These are phyloP conservation scores for Euwallacea similis DNA, from an alignment of 1,140 invertebrate genomes.

Conservation along the genomic window DNA sequence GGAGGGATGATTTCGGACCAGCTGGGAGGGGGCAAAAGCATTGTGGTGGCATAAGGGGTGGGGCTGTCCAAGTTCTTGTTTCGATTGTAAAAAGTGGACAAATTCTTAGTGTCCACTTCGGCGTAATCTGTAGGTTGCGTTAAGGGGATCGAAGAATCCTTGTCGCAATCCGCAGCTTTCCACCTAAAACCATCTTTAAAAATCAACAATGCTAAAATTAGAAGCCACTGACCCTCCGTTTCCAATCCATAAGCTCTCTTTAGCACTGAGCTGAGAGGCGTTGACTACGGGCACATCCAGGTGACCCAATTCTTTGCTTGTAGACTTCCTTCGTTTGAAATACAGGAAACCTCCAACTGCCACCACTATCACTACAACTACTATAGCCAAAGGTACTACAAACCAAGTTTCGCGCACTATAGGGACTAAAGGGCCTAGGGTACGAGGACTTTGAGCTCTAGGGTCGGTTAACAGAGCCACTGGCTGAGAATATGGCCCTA, in stretches of 20 bases:
- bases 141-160: slow-evolving; percentile 58
- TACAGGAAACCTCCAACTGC: slow-evolving; percentile 67
- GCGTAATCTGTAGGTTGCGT: slow-evolving; percentile 68
- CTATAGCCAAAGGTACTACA: slow-evolving; percentile 68
- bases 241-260: slow-evolving; percentile 73
- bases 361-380: slow-evolving; percentile 67
- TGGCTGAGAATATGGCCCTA: slow-evolving; percentile 65
- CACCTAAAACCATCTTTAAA: slow-evolving; percentile 51
- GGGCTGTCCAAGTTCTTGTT: slow-evolving; percentile 70
- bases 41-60: slow-evolving; percentile 83
- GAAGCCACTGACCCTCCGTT: slow-evolving; percentile 57
- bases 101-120: slow-evolving; percentile 71
- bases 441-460: slow-evolving; percentile 50
- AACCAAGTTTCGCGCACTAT: slow-evolving; percentile 75
- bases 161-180: slow-evolving; percentile 68
- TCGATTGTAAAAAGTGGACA: slow-evolving; percentile 74
- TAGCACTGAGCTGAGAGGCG: slow-evolving; percentile 66
- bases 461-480: slow-evolving; percentile 53
- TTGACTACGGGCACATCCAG: slow-evolving; percentile 68
- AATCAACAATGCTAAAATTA: background rate
- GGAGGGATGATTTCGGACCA: slow-evolving; percentile 79
- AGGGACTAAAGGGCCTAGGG: slow-evolving; percentile 53
- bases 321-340: slow-evolving; percentile 62
- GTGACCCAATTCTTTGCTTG: slow-evolving; percentile 66
- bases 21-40: slow-evolving; percentile 65